phyloP scores from a whole-genome alignment of 2,113 vertebrate genomes.

The Gracilinanus agilis region DNA sequence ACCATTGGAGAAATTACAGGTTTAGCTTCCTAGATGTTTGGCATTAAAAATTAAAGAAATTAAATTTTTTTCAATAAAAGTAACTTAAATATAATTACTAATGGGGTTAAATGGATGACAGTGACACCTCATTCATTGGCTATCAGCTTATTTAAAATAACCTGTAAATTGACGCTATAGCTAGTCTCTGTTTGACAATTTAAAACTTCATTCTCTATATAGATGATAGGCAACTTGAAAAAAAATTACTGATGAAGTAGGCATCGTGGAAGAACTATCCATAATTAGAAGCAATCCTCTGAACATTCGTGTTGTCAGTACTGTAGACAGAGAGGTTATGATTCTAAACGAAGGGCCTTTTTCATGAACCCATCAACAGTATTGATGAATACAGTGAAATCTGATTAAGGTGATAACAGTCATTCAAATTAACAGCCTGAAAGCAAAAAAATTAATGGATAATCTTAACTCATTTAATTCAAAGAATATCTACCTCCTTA shows the following conservation, averaged over 20 bases:
- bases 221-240: not conserved
- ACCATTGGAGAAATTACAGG: slow-evolving; percentile 3
- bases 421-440: too few species aligned
- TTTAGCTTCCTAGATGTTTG: not conserved
- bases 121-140: slow-evolving; percentile 10
- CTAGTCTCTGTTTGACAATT: not conserved
- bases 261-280: not conserved
- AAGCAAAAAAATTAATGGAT: too few species aligned
- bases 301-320: not conserved
- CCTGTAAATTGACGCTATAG: not conserved
- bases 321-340: not conserved
- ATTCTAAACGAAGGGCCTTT: not conserved
- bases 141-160: not conserved
- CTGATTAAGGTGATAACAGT: too few species aligned
- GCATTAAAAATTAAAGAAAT: not conserved
- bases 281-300: not conserved
- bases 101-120: slow-evolving; percentile 13
- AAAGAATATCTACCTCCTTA: too few species aligned
- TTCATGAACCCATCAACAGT: too few species aligned
- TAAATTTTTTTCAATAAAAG: not conserved
- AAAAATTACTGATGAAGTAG: not conserved
- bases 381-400: too few species aligned
- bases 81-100: slow-evolving; percentile 29
- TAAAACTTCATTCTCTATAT: not conserved
- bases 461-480: too few species aligned